phyloP scores from a whole-genome alignment of 2,797 vertebrate species.

The Vultur gryphus region DNA sequence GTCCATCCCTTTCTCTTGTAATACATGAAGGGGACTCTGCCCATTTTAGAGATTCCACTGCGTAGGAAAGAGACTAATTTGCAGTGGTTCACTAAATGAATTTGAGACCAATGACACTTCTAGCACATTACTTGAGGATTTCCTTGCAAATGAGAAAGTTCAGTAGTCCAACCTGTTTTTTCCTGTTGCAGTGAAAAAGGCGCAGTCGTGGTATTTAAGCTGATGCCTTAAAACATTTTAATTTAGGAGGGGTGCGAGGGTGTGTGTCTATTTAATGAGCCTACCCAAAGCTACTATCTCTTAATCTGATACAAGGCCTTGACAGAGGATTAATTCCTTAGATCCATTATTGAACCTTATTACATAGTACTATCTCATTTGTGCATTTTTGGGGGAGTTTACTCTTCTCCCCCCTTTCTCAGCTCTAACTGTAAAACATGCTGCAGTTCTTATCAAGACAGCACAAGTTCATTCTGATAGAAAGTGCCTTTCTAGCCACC shows the following conservation, averaged over 20 bases:
- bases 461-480: neutral
- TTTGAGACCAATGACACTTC: neutral
- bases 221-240: neutral
- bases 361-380: neutral
- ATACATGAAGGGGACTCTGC: neutral
- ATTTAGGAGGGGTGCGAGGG: fast-evolving
- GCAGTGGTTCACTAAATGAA: neutral
- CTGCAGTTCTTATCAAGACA: neutral
- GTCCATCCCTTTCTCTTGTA: neutral
- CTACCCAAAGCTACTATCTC: neutral
- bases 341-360: neutral
- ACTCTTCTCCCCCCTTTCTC: neutral
- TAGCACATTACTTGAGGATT: neutral
- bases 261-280: neutral
- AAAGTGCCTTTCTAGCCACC: neutral
- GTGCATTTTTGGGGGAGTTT: neutral
- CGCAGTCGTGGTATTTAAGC: neutral
- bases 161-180: neutral
- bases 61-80: neutral
- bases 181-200: neutral
- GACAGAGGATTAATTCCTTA: neutral
- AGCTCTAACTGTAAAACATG: neutral
- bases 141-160: neutral
- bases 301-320: neutral
- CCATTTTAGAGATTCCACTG: neutral